Conservation (phyloP, 2,797 vertebrate genomes). For the Hydrophis major region DNA sequence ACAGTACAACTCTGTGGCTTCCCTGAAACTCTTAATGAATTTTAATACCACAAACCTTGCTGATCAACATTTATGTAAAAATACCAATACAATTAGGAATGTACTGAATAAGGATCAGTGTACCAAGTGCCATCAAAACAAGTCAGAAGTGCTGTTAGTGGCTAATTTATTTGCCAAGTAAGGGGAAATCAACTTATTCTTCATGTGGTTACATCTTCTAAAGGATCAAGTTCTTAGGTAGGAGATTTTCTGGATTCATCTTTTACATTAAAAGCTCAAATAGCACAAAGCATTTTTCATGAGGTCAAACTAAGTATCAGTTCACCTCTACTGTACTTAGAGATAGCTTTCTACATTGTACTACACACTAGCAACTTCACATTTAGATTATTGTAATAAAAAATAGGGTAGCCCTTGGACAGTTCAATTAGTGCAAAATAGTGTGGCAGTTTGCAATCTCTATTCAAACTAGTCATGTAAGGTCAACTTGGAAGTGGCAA, state of each 20-base stretch:
- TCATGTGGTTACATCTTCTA: neutral
- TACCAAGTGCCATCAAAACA: neutral
- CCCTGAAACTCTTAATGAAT: neutral
- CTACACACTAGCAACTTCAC: neutral
- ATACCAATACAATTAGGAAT: neutral
- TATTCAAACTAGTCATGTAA: neutral
- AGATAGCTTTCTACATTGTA: neutral
- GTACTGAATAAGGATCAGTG: neutral
- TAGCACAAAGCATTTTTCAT: neutral
- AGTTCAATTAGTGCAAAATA: neutral
- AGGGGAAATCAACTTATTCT: neutral
- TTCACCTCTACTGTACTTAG: too few species aligned
- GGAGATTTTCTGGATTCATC: neutral
- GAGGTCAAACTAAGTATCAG: neutral
- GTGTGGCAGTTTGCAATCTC: neutral
- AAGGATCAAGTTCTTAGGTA: neutral
- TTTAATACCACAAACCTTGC: neutral
- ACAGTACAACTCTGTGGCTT: neutral
- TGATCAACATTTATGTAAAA: neutral
- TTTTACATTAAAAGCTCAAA: neutral
- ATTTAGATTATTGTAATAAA: neutral
- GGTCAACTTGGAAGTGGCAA: neutral
- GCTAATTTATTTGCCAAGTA: neutral
- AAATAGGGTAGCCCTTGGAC: neutral
- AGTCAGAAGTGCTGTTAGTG: neutral